phyloP scores from a whole-genome alignment of 2,888 invertebrate species.

The Dynastes grantii region DNA sequence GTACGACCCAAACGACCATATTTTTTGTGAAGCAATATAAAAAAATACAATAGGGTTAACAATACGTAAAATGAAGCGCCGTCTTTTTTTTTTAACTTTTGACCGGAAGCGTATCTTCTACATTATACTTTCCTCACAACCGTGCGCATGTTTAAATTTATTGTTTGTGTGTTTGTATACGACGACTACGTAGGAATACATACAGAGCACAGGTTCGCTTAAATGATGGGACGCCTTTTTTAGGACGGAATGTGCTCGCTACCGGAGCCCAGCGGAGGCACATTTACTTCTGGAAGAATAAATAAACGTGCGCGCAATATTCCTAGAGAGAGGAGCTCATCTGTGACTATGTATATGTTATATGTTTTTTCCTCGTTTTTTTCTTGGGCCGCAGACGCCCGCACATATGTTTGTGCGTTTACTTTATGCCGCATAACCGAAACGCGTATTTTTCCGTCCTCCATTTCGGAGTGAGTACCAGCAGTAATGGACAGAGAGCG shows the following conservation, averaged over 20 bases:
- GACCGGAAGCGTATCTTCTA: conserved; percentile 11
- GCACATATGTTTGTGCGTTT: conserved; percentile 36
- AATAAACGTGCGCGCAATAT: conserved; percentile 42
- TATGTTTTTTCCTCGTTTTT: conserved; percentile 23
- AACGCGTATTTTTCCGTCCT: conserved; percentile 30
- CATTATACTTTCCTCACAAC: conserved; percentile 5
- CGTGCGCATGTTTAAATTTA: conserved; percentile 29
- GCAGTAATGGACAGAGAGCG: not conserved
- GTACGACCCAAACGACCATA: no score
- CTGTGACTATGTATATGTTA: conserved; percentile 36
- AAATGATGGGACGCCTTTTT: conserved; percentile 42
- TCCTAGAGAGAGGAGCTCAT: conserved; percentile 37
- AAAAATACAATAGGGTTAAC: no score
- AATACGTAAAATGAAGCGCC: no score
- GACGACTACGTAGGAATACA: conserved; percentile 13
- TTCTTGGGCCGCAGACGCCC: conserved; percentile 26
- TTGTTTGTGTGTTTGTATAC: conserved; percentile 30
- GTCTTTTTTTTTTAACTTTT: not conserved
- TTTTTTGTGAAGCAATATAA: no score
- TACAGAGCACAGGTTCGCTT: conserved; percentile 32
- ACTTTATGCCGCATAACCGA: conserved; percentile 40
- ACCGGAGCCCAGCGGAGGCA: conserved; percentile 20
- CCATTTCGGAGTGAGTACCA: not conserved
- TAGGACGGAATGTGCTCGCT: conserved; percentile 26
- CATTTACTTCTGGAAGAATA: conserved; percentile 39